phyloP scores from a whole-genome alignment of 2,888 invertebrate genomes.

The Yponomeuta sedellus region DNA sequence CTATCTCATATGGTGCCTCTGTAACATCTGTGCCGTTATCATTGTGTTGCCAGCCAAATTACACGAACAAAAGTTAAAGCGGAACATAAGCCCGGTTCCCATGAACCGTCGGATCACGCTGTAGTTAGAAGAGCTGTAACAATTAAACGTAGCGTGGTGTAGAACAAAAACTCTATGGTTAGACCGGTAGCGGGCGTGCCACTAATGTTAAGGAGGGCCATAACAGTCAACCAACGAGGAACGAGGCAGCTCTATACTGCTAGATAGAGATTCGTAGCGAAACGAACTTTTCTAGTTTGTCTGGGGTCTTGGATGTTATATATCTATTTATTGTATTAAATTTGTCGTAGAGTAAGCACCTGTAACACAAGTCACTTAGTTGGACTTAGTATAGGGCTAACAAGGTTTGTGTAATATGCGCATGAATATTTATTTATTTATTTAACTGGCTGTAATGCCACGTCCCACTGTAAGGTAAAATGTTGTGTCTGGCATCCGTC shows the following conservation, averaged over 20 bases:
- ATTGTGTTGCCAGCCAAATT: slow-evolving; percentile 35
- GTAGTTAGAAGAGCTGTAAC: slow-evolving; percentile 58
- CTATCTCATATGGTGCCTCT: background rate
- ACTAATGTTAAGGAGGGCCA: slow-evolving; percentile 61
- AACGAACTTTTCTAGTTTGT: too few relatives aligned
- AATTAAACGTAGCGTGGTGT: slow-evolving; percentile 60
- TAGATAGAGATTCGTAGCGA: background rate
- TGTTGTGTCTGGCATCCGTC: too few relatives aligned
- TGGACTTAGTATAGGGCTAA: too few relatives aligned
- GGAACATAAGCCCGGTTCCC: slow-evolving; percentile 56
- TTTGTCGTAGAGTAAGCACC: too few relatives aligned
- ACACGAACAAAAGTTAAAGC: slow-evolving; percentile 61
- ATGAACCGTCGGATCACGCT: slow-evolving; percentile 65
- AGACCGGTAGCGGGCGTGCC: slow-evolving; percentile 70
- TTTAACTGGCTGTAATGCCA: too few relatives aligned
- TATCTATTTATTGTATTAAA: too few relatives aligned
- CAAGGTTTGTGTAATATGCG: too few relatives aligned
- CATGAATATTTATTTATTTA: too few relatives aligned
- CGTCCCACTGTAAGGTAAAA: too few relatives aligned
- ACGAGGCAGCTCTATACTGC: background rate
- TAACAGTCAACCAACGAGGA: slow-evolving; percentile 50
- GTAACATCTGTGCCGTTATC: background rate
- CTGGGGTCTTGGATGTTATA: too few relatives aligned
- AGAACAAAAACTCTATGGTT: slow-evolving; percentile 44
- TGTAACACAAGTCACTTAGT: too few relatives aligned